phyloP scores from a whole-genome alignment of 2,113 vertebrate genomes.

The Onychostruthus taczanowskii region DNA sequence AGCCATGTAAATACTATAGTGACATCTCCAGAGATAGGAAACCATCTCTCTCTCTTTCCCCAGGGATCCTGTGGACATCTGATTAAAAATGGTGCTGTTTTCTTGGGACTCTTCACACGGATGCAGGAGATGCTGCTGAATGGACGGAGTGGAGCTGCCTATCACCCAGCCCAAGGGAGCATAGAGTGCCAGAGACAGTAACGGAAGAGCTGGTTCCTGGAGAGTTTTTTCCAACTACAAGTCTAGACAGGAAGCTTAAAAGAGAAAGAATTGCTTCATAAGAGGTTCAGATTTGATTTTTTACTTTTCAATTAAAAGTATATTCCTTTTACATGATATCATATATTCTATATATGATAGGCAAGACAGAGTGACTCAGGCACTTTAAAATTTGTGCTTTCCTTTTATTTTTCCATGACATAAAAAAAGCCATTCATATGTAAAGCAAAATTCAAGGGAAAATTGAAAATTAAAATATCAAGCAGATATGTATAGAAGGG shows the following conservation, averaged over 20 bases:
- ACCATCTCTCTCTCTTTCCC: not conserved
- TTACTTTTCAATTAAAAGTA: constrained; percentile 7
- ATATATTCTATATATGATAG: not conserved
- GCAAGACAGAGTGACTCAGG: not conserved
- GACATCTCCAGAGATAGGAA: not conserved
- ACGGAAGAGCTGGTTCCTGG: not conserved
- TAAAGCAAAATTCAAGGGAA: not conserved
- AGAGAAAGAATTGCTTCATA: constrained; percentile 3
- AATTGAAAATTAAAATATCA: not conserved
- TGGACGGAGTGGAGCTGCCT: rapidly evolving
- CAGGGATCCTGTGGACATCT: not conserved
- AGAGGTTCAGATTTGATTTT: not conserved
- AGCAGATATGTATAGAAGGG: not conserved
- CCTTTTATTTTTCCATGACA: not conserved
- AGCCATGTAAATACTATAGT: not conserved
- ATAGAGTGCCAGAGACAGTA: not conserved
- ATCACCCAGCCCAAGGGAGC: not conserved
- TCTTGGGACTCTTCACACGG: not conserved
- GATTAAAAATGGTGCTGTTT: not conserved
- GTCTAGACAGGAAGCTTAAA: constrained; percentile 67
- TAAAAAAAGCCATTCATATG: not conserved
- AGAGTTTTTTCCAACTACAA: not conserved
- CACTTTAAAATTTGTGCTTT: not conserved
- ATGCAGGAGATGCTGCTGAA: not conserved
- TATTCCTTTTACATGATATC: constrained; percentile 6